Percentiles rank a stretch among this genome's conserved stretches.
Conservation (phyloP, 2,888 invertebrate genomes). For the Pollenia angustigena region DNA sequence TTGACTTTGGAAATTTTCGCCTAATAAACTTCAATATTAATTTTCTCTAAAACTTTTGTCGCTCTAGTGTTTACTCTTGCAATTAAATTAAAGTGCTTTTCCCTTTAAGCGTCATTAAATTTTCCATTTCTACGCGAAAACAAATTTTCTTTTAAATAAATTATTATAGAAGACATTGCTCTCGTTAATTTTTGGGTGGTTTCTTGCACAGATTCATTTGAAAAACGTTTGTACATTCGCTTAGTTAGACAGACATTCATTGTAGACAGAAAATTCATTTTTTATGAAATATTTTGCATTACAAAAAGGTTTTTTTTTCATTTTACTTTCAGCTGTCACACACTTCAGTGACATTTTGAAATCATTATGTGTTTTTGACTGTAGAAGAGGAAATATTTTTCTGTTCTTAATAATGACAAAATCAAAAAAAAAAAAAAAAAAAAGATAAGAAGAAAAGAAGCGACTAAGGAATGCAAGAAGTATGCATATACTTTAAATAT, state of each 20-base stretch:
- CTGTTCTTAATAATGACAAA: background rate
- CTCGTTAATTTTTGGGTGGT: background rate
- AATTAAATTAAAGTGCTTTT: conserved; percentile 24
- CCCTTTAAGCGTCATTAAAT: conserved; percentile 24
- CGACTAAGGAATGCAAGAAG: background rate
- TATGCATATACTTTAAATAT: background rate
- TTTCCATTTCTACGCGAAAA: background rate
- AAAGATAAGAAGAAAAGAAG: background rate
- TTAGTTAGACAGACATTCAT: background rate
- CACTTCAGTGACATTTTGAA: conserved; percentile 38
- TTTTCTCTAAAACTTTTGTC: background rate
- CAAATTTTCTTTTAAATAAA: conserved; percentile 1
- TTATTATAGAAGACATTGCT: conserved; percentile 37
- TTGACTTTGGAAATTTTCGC: background rate
- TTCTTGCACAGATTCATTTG: conserved; percentile 18
- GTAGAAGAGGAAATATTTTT: conserved; percentile 7
- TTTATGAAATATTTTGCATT: conserved; percentile 21
- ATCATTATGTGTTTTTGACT: conserved; percentile 29
- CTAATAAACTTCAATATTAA: background rate
- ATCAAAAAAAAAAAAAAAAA: too few relatives aligned
- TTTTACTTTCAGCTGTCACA: background rate
- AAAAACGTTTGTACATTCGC: background rate
- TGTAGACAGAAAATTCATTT: background rate
- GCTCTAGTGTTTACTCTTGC: conserved; percentile 7
- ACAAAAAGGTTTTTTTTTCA: background rate